phyloP scores from a whole-genome alignment of 2,888 invertebrate species.

The Glomeris marginata region DNA sequence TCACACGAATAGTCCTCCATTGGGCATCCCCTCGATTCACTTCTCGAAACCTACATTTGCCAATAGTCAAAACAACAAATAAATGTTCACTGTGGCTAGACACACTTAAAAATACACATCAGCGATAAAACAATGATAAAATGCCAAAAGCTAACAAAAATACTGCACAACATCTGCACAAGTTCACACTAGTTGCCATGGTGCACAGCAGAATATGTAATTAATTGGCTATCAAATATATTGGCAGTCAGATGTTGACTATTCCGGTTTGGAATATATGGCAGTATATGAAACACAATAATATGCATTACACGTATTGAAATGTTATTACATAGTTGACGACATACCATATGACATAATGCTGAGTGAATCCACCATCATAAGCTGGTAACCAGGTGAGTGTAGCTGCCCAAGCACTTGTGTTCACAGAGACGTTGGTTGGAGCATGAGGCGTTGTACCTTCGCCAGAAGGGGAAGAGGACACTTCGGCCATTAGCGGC shows the following conservation, averaged over 20 bases:
- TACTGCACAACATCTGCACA: background rate
- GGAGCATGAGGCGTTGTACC: slow-evolving; percentile 96
- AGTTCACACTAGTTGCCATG: background rate
- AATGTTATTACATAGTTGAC: background rate
- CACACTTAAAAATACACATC: background rate
- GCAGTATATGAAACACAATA: too few species aligned
- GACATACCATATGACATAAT: slow-evolving; percentile 74
- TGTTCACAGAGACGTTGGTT: slow-evolving; percentile 78
- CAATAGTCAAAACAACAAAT: slow-evolving; percentile 8
- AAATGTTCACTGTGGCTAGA: background rate
- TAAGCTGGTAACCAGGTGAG: slow-evolving; percentile 87
- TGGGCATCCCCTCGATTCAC: slow-evolving; percentile 55
- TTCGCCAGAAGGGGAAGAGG: slow-evolving; percentile 33
- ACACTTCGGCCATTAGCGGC: slow-evolving; percentile 11
- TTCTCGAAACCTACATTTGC: slow-evolving; percentile 50
- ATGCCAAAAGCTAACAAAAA: background rate
- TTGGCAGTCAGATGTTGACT: too few species aligned
- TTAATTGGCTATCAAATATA: too few species aligned
- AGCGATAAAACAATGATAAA: background rate
- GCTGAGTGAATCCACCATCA: slow-evolving; percentile 88
- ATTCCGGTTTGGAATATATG: too few species aligned
- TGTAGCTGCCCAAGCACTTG: slow-evolving; percentile 78
- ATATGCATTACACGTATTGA: too few species aligned
- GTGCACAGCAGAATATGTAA: background rate
- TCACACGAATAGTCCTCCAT: slow-evolving; percentile 87